phyloP scores from a whole-genome alignment of 2,888 invertebrate genomes.

The Eilema caniola region DNA sequence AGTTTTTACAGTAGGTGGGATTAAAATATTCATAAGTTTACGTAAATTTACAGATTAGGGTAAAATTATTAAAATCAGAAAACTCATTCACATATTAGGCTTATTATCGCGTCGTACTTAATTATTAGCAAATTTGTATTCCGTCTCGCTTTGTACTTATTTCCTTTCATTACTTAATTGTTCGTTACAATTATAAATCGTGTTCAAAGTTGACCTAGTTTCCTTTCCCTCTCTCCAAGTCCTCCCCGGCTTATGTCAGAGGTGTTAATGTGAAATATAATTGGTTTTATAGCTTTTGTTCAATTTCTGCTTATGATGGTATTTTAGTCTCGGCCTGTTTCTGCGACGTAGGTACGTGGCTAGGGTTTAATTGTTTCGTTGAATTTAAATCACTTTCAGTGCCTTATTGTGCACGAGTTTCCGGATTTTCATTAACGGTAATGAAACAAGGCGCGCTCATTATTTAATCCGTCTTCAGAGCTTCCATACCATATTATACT shows the following conservation, averaged over 20 bases:
- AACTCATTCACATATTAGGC: not conserved
- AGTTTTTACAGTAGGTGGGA: not conserved
- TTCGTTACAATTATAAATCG: constrained; percentile 43
- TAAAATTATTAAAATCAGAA: not conserved
- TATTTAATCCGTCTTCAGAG: not conserved
- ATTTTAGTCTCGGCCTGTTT: not conserved
- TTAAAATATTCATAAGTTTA: not conserved
- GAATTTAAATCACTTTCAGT: constrained; percentile 3
- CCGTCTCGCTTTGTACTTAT: constrained; percentile 19
- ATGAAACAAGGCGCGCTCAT: not conserved
- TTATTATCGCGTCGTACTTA: not conserved
- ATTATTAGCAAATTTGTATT: constrained; percentile 21
- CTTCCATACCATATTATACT: not conserved
- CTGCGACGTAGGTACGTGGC: not conserved
- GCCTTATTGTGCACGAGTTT: constrained; percentile 1
- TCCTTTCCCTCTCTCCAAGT: constrained; percentile 15
- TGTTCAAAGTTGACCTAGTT: constrained; percentile 52
- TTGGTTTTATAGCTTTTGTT: constrained; percentile 46
- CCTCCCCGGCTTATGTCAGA: constrained; percentile 12
- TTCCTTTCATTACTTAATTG: constrained; percentile 40
- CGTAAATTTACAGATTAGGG: not conserved
- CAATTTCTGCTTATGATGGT: constrained; percentile 21
- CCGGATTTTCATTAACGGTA: not conserved
- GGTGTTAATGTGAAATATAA: constrained; percentile 49
- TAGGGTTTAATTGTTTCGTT: not conserved